phyloP scores from a whole-genome alignment of 2,888 invertebrate genomes.

The Criorhina ranunculi region DNA sequence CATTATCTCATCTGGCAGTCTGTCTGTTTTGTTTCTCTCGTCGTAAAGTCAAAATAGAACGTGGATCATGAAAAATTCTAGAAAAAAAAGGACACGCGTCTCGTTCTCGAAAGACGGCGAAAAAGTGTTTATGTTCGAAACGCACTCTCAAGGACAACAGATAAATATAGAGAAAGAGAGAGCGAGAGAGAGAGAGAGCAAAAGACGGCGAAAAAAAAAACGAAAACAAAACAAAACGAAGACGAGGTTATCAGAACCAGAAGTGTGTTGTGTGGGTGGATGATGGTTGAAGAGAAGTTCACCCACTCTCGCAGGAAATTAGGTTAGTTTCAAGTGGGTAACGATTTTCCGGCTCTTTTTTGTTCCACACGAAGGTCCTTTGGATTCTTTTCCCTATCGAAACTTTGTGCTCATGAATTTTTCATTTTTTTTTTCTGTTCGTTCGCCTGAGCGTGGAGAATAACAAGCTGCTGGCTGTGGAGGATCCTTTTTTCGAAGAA shows the following conservation, averaged over 20 bases:
- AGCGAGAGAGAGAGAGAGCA: neutral
- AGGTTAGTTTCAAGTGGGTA: constrained; percentile 76
- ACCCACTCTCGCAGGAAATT: constrained; percentile 64
- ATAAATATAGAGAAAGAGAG: too few relatives aligned
- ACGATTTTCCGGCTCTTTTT: constrained; percentile 70
- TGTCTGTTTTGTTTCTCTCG: constrained; percentile 10
- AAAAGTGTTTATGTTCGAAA: constrained; percentile 63
- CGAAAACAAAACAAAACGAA: neutral
- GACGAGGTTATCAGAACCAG: constrained; percentile 23
- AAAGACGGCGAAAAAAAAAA: constrained; percentile 20
- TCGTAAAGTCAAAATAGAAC: constrained; percentile 46
- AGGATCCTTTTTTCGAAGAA: constrained; percentile 31
- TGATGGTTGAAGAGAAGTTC: neutral
- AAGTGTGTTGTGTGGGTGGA: constrained; percentile 23
- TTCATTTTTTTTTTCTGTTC: constrained; percentile 50
- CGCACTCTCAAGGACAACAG: constrained; percentile 63
- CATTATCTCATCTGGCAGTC: constrained; percentile 51
- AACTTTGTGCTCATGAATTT: constrained; percentile 73
- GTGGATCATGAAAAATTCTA: constrained; percentile 58
- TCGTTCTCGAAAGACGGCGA: neutral
- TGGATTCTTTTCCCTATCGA: constrained; percentile 47
- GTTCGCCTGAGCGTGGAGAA: constrained; percentile 1
- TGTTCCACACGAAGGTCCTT: constrained; percentile 30
- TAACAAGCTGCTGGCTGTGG: constrained; percentile 10
- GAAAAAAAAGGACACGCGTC: constrained; percentile 19